Base-by-base conservation (phyloP, 2,888 invertebrate genomes). In the Acronicta leporina region DNA sequence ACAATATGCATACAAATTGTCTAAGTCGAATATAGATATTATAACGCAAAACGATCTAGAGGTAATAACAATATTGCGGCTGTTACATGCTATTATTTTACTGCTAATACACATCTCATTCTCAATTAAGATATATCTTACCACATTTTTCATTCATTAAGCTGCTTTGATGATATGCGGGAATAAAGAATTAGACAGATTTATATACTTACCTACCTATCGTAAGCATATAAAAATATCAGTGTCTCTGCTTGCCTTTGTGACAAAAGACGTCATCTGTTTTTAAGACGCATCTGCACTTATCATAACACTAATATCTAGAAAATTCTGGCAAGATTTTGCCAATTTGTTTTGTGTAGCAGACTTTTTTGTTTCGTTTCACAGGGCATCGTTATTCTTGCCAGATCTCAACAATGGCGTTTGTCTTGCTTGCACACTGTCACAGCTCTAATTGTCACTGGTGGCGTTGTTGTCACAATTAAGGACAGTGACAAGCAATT, bases 371-470 rank as follows among this genome's bases (percentile, higher is more conserved):
- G 25, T 43, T 43, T 10, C 25, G 52, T 51, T 41, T 50, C 15
- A 38, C 35, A 43, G 35, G n/a, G n/a, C 42, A 14, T 46, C 46
- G 58, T 66, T 50, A 44, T 53, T 71, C 49, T 50, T 35, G 14
- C 14, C 40, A 42, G 57, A 63, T 77, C 54, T 57, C 55, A 47
- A 54, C 61, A 63, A 38, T 59, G 43, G 46, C 43, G 47, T 69
- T 52, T 67, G 48, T 49, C 45, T 52, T 30, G 14, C 20, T 38
- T 11, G 35, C 14, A 33, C 1, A 53, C 16, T 56, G 30, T 48
- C 43, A 58, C 44, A 49, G 44, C 41, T 49, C 63, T 55, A 30
- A 30, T 45, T 30, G 42, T 50, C 16, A 11, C 8, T 27, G 49
- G 14, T 10, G 50, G 40, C 68, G 58, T 71, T 73, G 59, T 63